These are phyloP conservation scores for Bombus huntii DNA, from an alignment of 1,140 invertebrate genomes.

Conservation along the genomic window DNA sequence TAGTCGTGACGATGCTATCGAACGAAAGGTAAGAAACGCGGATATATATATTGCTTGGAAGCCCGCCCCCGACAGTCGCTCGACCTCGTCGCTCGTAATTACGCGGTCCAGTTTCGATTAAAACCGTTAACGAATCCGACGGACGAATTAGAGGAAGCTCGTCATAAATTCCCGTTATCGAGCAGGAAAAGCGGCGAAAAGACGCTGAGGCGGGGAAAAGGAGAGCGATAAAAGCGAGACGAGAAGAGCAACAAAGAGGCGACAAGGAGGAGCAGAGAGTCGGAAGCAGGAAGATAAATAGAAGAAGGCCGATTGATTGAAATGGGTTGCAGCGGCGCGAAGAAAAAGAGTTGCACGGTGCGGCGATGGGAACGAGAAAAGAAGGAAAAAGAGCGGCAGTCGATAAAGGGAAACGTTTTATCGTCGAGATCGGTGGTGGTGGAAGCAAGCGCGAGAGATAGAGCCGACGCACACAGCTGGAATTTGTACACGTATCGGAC, in stretches of 20 bases:
- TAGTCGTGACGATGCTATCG: not conserved
- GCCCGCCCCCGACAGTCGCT: no score
- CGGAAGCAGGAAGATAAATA: slow-evolving; percentile 18
- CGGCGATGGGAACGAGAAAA: not conserved
- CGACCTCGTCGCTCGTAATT: not conserved
- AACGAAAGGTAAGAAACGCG: not conserved
- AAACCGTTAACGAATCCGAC: slow-evolving; percentile 24
- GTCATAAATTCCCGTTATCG: slow-evolving; percentile 43
- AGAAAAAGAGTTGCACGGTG: not conserved
- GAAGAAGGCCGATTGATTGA: slow-evolving; percentile 48
- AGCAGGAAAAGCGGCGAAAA: not conserved
- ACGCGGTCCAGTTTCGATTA: not conserved
- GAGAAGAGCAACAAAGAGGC: not conserved
- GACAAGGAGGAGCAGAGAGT: not conserved
- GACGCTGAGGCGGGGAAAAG: not conserved
- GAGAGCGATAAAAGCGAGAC: not conserved
- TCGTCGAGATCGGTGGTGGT: slow-evolving; percentile 43
- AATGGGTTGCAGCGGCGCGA: not conserved
- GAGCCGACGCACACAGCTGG: not conserved
- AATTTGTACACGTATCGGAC: slow-evolving; percentile 48
- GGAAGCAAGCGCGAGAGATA: not conserved
- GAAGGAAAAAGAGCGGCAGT: not conserved
- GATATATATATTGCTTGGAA: not conserved
- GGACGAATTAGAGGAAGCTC: slow-evolving; percentile 18
- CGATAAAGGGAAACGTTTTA: slow-evolving; percentile 35